Percentiles rank a stretch among this genome's conserved stretches.
phyloP scores from a whole-genome alignment of 2,113 vertebrate genomes.

The Macaca fascicularis region T2T-MFA8v1.1 NC_088376.1:19695001-19695500 shows the following conservation, averaged over 20 bases:
- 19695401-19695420: background rate
- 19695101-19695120: background rate
- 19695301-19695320: background rate
- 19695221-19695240: background rate
- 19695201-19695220: background rate
- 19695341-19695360: background rate
- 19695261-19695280: background rate
- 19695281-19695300: background rate
- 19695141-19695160: background rate
- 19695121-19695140: background rate
- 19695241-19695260: background rate
- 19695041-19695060: background rate
- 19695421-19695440: background rate
- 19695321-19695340: background rate
- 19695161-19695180: background rate
- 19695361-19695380: background rate
- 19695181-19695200: background rate
- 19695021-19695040: background rate
- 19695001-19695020: background rate
- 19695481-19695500: background rate
- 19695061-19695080: background rate
- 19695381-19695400: background rate
- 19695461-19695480: background rate
- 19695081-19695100: background rate
- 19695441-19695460: background rate